Percentiles rank a stretch among this genome's conserved stretches.
Conservation (phyloP, 2,797 vertebrate species). For the Sebastes itinus region DNA sequence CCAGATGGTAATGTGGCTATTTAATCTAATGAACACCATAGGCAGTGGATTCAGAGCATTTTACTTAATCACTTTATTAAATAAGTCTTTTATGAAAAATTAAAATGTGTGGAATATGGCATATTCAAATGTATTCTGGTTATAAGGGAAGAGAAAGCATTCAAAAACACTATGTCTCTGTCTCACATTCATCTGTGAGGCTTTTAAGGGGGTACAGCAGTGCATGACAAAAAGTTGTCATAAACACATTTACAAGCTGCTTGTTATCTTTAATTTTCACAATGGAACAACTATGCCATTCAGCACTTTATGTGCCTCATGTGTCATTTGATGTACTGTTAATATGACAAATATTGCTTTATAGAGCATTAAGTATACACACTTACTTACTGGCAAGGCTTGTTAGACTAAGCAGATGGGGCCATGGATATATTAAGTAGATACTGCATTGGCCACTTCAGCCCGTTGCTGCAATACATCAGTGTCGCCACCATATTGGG, state of each 20-base stretch:
- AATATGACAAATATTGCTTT: background rate
- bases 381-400: background rate
- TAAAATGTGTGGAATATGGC: background rate
- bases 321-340: background rate
- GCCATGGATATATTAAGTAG: too few species aligned
- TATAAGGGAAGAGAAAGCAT: background rate
- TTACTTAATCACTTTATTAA: constrained; percentile 17
- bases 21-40: constrained; percentile 13
- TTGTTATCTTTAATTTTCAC: background rate
- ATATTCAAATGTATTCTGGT: background rate
- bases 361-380: background rate
- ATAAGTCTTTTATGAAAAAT: background rate
- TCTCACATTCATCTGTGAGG: background rate
- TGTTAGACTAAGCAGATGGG: background rate
- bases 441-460: too few species aligned
- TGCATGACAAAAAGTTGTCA: background rate
- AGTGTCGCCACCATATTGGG: too few species aligned
- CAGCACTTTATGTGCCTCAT: background rate
- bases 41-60: background rate
- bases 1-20: constrained; percentile 33
- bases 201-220: background rate
- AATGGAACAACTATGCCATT: background rate
- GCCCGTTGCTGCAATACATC: too few species aligned
- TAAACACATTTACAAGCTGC: background rate
- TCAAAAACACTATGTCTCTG: background rate